Percentiles rank a stretch among this genome's conserved stretches.
Conservation (phyloP, 2,113 vertebrate genomes). For the Amphilophus citrinellus region DNA sequence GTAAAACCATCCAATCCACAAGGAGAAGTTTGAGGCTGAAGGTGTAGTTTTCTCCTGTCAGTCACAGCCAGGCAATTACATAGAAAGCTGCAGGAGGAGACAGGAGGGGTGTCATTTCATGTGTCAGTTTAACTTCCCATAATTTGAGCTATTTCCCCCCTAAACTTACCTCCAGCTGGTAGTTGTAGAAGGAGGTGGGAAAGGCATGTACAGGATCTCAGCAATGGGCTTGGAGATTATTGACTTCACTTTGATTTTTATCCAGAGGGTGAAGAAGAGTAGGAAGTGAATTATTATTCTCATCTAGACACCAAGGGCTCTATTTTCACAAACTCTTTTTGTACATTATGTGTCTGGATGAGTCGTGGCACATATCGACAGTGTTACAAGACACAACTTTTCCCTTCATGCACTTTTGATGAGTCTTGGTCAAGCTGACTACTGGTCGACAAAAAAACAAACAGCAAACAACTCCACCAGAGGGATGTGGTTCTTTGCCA, state of each 20-base stretch:
- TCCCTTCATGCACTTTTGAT: neutral
- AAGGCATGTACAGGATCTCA: conserved; percentile 52
- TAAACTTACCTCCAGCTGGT: conserved; percentile 37
- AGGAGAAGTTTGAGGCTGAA: conserved; percentile 2
- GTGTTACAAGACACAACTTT: neutral
- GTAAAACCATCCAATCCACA: neutral
- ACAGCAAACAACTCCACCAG: neutral
- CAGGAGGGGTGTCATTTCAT: conserved; percentile 26
- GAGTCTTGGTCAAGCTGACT: conserved; percentile 2
- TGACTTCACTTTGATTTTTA: conserved; percentile 76
- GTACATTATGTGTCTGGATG: neutral
- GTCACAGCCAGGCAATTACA: conserved; percentile 40
- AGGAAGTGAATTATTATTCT: conserved; percentile 68
- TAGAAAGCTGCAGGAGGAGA: conserved; percentile 24
- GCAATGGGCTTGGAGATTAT: conserved; percentile 65
- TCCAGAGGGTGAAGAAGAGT: conserved; percentile 45
- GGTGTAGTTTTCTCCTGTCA: conserved; percentile 25
- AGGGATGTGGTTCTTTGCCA: conserved; percentile 6
- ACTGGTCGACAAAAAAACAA: conserved; percentile 10
- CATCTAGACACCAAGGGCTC: conserved; percentile 44
- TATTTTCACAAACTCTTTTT: conserved; percentile 34
- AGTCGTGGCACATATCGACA: conserved; percentile 1
- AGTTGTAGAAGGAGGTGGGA: conserved; percentile 47
- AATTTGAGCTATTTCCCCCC: conserved; percentile 26
- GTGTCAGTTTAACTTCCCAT: conserved; percentile 39